These are phyloP conservation scores for Acanthosepion pharaonis DNA, from an alignment of 2,888 invertebrate genomes.

Conservation along the genomic window DNA sequence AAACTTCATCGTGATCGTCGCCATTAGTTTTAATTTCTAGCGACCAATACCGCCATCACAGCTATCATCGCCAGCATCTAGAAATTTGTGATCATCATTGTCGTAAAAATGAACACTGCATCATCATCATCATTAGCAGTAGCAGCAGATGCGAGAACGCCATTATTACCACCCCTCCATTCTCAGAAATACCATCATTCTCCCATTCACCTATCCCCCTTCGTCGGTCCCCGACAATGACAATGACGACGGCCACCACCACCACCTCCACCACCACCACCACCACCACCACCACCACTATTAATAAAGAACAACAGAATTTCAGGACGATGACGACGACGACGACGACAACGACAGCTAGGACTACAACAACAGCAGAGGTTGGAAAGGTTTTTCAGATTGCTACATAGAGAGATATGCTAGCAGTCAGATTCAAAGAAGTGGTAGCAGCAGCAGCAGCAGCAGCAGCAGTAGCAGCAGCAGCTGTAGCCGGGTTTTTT, in stretches of 20 bases:
- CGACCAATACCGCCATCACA: background rate
- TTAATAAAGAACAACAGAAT: background rate
- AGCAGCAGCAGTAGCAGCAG: background rate
- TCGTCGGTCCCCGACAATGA: background rate
- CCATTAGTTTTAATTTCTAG: background rate
- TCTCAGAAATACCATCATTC: background rate
- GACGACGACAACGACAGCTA: background rate
- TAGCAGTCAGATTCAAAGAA: background rate
- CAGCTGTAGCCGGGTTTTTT: background rate
- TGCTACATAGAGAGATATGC: background rate
- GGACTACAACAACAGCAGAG: background rate
- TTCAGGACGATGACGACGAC: background rate
- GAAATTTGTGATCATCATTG: background rate
- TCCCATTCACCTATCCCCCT: background rate
- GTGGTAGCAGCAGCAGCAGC: background rate
- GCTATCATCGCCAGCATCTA: background rate
- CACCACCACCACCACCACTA: background rate
- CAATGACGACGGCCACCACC: background rate
- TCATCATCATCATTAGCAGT: background rate
- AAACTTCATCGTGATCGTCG: background rate
- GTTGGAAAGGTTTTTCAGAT: background rate
- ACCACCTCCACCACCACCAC: background rate
- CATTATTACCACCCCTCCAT: background rate
- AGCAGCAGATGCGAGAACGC: background rate
- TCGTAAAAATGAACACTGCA: background rate